These are phyloP conservation scores for Volucella inflata DNA, from an alignment of 2,888 invertebrate genomes.

Conservation along the genomic window DNA sequence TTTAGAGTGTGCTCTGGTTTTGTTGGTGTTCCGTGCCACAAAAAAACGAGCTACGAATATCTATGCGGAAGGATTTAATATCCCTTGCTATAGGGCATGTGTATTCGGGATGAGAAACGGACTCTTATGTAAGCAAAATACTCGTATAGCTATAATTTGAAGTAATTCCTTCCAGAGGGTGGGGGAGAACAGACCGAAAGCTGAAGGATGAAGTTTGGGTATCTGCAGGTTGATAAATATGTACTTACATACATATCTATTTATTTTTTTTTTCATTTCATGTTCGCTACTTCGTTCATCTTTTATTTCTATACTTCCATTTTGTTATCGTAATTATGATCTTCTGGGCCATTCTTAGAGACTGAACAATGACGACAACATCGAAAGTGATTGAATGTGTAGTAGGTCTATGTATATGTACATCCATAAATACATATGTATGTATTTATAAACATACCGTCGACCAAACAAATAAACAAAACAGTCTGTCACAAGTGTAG, in stretches of 20 bases:
- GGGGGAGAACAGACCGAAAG: not conserved
- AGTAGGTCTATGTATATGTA: conserved; percentile 10
- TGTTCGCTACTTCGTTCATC: conserved; percentile 34
- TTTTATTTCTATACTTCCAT: conserved; percentile 51
- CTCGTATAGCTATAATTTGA: conserved; percentile 47
- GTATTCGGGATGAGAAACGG: conserved; percentile 8
- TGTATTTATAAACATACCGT: too few species aligned
- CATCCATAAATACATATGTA: too few species aligned
- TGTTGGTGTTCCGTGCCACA: conserved; percentile 44
- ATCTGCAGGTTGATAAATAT: conserved; percentile 33
- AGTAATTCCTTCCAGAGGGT: conserved; percentile 43
- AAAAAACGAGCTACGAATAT: conserved; percentile 18
- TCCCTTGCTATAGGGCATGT: conserved; percentile 13
- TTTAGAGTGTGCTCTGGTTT: conserved; percentile 65
- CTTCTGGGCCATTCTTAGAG: conserved; percentile 38
- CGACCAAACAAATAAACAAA: too few species aligned
- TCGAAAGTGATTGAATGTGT: conserved; percentile 54
- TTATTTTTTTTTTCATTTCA: not conserved
- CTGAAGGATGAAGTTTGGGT: conserved; percentile 1
- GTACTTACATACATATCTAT: not conserved
- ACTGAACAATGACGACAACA: conserved; percentile 48
- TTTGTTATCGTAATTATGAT: conserved; percentile 65
- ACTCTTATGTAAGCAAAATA: conserved; percentile 57
- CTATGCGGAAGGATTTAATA: conserved; percentile 47
- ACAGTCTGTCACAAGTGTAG: not conserved